Base-by-base conservation (phyloP, 2,888 invertebrate genomes). In the Caenorhabditis uteleia region DNA sequence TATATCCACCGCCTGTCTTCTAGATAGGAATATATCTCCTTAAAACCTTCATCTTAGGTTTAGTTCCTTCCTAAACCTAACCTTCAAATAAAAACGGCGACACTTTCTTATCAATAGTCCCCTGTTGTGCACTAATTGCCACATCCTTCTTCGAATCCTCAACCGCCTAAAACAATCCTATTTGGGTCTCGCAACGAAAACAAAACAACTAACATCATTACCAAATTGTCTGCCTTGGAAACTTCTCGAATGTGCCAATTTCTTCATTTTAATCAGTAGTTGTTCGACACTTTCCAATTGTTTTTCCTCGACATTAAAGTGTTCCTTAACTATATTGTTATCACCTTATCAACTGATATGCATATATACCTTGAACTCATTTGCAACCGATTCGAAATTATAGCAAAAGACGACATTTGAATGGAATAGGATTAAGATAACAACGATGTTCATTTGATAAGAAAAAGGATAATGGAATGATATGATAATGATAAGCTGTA, bases 11-110 rank as follows among this genome's bases (percentile, higher is more conserved):
- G 80, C 82, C 62, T 82, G 82, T n/a, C 64, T 46, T 7, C 74
- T 62, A 8, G 70, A 68, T 0, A 82, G 56, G 42, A 82, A 73
- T 21, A 82, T 81, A 68, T 82, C 82, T 7, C n/a, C n/a, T n/a
- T n/a, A n/a, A n/a, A n/a, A n/a, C n/a, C n/a, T n/a, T 80, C 80
- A n/a, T n/a, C n/a, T n/a, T n/a, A n/a, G n/a, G 39, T 21, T 7
- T 6, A 26, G 14, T 31, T n/a, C n/a, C n/a, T n/a, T n/a, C n/a
- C n/a, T n/a, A n/a, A n/a, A n/a, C n/a, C n/a, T n/a, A n/a, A 75
- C 79, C 80, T 70, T 82, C 82, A 39, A 80, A 82, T 14, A 82
- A 58, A 58, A 71, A 80, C 3, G 77, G 77, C 7, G 75, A 67
- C 10, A 80, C 55, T 38, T 69, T 68, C 25, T 75, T 72, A 7